Base-by-base conservation (phyloP, 2,797 vertebrate species). In the Urophycis tenuis region DNA sequence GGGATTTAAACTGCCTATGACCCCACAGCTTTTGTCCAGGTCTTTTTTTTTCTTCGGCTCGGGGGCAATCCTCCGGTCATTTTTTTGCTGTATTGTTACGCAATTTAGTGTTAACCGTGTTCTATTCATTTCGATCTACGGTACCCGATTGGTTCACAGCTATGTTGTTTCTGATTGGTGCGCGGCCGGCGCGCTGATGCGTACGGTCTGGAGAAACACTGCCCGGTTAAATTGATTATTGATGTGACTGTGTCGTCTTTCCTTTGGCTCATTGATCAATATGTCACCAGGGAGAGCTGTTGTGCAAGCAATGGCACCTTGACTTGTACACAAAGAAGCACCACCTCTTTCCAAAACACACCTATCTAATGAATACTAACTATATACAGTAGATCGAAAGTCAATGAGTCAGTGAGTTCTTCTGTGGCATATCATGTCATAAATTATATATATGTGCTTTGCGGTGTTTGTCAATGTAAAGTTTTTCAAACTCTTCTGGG, bases 291-390 rank as follows among this genome's bases (percentile, higher is more conserved):
- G 14, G 71, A 76, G 35, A 78, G 32, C 39, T 74, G 67, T 79
- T 75, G 69, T 87, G 80, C 72, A 73, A 71, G 72, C 15, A 31
- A 45, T 29, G 22, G 17, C 17, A 41, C 31, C 17, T 17, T 72
- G 78, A 76, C 80, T 73, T 45, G 2, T 29, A 73, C 17, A 32
- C 35, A 49, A 32, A 67, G 75, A 86, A 73, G 71, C 72, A 73
- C 49, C 74, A 76, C 31, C 29, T 64, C 74, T 74, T 39, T 73
- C 14, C 3, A n/a, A 15, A 77, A 79, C 36, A 25, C n/a, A 41
- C 11, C 36, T 12, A 39, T 2, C 11, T 39, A 39, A 34, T 3
- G 33, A 3, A 34, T 34, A 34, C 3, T 36, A 36, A 36, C 35
- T 36, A 36, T 36, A 36, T 4, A 36, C 35, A 9, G 35, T 10